These are phyloP conservation scores for Anser cygnoides DNA, from an alignment of 2,113 vertebrate genomes.

Conservation along the genomic window DNA sequence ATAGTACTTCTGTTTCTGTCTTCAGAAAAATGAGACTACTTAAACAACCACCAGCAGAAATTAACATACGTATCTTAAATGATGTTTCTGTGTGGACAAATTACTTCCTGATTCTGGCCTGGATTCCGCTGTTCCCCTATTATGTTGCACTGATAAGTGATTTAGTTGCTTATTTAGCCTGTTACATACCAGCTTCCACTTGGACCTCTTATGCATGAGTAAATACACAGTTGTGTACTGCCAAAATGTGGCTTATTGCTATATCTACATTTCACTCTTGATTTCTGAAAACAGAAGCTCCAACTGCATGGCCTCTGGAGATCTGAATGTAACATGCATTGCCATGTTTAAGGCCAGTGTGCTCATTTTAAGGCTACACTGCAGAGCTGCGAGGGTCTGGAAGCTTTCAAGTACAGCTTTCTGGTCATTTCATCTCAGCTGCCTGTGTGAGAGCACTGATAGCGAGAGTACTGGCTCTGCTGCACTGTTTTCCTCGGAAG, in stretches of 20 bases:
- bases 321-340: neutral
- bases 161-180: neutral
- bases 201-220: neutral
- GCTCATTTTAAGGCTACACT: neutral
- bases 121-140: neutral
- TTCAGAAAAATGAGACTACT: neutral
- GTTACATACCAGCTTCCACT: neutral
- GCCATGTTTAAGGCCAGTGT: neutral
- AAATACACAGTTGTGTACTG: neutral
- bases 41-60: neutral
- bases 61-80: neutral
- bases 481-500: fast-evolving
- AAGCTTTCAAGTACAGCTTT: neutral
- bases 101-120: neutral
- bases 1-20: neutral
- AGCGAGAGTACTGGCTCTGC: neutral
- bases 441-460: neutral
- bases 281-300: neutral
- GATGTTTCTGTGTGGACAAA: neutral
- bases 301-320: neutral
- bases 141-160: neutral
- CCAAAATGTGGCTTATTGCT: neutral
- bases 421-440: neutral
- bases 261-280: neutral
- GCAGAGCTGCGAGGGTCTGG: neutral